Evolutionary conservation across 2,888 invertebrate species (phyloP).

Genomic region (Hirtodrosophila alboralis): DNA sequence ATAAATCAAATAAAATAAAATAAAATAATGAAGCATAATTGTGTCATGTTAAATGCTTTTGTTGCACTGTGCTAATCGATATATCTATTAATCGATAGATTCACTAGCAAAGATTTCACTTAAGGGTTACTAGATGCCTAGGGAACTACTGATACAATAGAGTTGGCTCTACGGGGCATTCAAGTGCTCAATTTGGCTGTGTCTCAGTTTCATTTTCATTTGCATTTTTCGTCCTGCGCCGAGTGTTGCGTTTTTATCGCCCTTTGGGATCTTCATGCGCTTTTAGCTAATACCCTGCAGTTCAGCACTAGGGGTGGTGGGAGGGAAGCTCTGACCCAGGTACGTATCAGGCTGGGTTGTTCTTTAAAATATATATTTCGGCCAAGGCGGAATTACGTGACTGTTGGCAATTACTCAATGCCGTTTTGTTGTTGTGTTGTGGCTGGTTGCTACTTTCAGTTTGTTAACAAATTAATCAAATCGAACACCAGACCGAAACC

Average conservation of each 20-base stretch:
- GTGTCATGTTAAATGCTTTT: constrained; percentile 12
- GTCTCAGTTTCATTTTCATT: constrained; percentile 55
- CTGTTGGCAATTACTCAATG: constrained; percentile 79
- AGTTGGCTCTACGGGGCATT: constrained; percentile 64
- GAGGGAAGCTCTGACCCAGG: background rate
- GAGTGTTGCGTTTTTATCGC: constrained; percentile 60
- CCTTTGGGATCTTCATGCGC: constrained; percentile 78
- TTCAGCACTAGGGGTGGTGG: constrained; percentile 3
- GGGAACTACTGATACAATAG: no score
- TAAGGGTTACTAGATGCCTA: constrained; percentile 30
- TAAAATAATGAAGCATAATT: constrained; percentile 1
- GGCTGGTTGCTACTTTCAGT: constrained; percentile 81
- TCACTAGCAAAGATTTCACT: constrained; percentile 28
- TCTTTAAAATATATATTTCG: constrained; percentile 30
- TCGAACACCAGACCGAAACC: constrained; percentile 59
- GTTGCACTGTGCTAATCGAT: constrained; percentile 24
- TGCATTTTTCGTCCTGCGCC: constrained; percentile 42
- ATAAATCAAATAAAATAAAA: no score
- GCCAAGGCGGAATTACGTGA: constrained; percentile 64
- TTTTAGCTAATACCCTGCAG: constrained; percentile 67
- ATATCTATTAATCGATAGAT: constrained; percentile 6
- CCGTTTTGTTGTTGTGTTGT: constrained; percentile 25
- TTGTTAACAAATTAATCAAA: constrained; percentile 84
- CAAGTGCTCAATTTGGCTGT: constrained; percentile 80
- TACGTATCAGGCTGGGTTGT: constrained; percentile 36